A percentile compares a stretch with the other conserved stretches of the same genome.
These are phyloP conservation scores for Boulengerochromis microlepis DNA, from an alignment of 2,113 vertebrate genomes.

Conservation along the genomic window DNA sequence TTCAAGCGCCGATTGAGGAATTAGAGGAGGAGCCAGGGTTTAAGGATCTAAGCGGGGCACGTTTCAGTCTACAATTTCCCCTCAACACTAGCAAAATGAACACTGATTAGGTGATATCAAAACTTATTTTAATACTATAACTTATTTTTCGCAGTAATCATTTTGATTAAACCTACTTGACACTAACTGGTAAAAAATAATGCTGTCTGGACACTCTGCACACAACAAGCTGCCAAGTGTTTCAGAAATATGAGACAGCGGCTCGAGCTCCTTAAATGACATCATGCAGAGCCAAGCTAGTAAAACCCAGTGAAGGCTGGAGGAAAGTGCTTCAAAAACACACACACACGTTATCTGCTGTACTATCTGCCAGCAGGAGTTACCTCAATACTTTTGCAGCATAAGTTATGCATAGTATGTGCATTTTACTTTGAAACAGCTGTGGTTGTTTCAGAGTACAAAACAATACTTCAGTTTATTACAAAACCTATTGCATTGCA, in stretches of 20 bases:
- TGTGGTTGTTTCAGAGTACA: background rate
- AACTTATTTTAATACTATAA: background rate
- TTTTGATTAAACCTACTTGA: background rate
- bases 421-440: background rate
- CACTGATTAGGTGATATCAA: background rate
- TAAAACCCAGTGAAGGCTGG: background rate
- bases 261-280: background rate
- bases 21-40: background rate
- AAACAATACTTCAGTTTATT: background rate
- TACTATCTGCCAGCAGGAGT: background rate
- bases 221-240: background rate
- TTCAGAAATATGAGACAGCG: background rate
- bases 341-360: background rate
- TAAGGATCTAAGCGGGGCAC: background rate
- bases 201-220: background rate
- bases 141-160: background rate
- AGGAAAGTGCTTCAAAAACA: background rate
- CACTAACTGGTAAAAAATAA: background rate
- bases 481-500: background rate
- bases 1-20: background rate
- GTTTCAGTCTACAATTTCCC: background rate
- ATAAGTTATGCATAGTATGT: background rate
- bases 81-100: background rate
- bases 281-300: background rate
- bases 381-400: background rate